phyloP scores from a whole-genome alignment of 2,797 vertebrate genomes.

The Anas bernieri region DNA sequence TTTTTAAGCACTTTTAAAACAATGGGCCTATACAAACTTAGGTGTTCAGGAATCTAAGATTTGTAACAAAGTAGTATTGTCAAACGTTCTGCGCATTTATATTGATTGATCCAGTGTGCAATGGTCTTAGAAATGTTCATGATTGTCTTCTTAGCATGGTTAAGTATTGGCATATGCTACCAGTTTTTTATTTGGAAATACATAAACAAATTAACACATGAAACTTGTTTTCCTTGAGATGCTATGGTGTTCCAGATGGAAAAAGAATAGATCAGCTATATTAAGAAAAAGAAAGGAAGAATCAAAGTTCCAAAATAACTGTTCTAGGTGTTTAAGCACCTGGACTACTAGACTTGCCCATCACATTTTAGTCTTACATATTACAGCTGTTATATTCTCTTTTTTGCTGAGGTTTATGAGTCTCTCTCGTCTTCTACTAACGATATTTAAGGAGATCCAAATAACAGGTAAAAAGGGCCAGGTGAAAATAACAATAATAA shows the following conservation, averaged over 20 bases:
- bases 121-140: background rate
- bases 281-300: background rate
- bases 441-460: background rate
- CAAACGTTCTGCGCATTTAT: background rate
- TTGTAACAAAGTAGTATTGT: background rate
- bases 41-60: background rate
- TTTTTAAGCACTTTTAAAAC: background rate
- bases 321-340: conserved; percentile 7
- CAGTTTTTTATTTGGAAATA: background rate
- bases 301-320: background rate
- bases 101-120: background rate
- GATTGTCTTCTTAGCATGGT: background rate
- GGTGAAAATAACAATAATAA: background rate
- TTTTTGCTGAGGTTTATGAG: conserved; percentile 34
- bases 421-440: background rate
- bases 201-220: background rate
- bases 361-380: background rate
- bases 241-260: background rate
- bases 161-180: background rate
- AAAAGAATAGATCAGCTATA: background rate
- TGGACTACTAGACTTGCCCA: background rate
- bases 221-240: background rate
- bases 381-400: background rate
- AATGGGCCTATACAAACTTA: background rate
- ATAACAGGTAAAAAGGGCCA: background rate